Conservation (phyloP, 2,797 vertebrate species). For the Agapornis canus region DNA sequence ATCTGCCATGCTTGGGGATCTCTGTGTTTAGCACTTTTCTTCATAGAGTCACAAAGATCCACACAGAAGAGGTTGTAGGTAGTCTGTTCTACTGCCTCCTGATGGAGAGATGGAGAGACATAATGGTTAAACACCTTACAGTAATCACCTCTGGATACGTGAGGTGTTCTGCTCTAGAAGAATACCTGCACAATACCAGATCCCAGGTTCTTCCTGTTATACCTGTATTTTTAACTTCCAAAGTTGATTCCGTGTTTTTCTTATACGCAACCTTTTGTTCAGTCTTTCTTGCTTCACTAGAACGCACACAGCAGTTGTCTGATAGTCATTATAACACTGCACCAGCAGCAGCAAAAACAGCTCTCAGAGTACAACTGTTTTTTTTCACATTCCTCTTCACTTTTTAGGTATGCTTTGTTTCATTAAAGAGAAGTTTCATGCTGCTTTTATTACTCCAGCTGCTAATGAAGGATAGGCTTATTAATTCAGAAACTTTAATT, state of each 20-base stretch:
- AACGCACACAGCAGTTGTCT: background rate
- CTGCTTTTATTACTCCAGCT: constrained; percentile 25
- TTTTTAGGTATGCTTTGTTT: background rate
- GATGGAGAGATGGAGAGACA: background rate
- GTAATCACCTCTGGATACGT: background rate
- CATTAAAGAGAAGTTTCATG: background rate
- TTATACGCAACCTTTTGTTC: background rate
- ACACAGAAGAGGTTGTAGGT: background rate
- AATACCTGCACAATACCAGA: background rate
- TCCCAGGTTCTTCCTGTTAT: background rate
- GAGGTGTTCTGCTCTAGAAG: background rate
- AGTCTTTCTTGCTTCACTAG: background rate
- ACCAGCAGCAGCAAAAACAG: background rate
- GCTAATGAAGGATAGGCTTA: constrained; percentile 11
- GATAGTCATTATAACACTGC: background rate
- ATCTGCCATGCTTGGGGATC: background rate
- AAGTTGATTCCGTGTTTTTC: background rate
- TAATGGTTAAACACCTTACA: background rate
- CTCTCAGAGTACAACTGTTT: background rate
- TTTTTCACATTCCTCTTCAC: fast-evolving
- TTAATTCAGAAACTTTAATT: constrained; percentile 40
- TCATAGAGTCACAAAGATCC: background rate
- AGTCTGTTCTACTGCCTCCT: background rate
- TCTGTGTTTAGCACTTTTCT: background rate
- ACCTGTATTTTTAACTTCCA: background rate